Evolutionary conservation across 2,888 invertebrate genomes (phyloP).

Genomic region (Aleiodes leptofemur): DNA sequence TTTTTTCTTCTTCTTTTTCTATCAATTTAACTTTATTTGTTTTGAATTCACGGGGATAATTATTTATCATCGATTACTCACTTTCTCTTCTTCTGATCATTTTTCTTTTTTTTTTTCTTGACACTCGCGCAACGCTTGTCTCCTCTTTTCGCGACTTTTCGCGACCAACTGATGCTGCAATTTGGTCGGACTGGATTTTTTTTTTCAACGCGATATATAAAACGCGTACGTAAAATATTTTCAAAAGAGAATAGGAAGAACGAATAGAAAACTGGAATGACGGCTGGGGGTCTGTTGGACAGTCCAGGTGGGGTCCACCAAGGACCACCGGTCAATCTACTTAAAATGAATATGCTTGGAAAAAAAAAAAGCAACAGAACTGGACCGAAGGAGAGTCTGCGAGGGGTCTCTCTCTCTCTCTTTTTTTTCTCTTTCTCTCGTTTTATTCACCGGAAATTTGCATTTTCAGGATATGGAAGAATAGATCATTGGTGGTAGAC

Average conservation of each 20-base stretch:
- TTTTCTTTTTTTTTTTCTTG: neutral
- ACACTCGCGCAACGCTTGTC: neutral
- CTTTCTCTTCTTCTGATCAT: neutral
- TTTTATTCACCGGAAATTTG: constrained; percentile 48
- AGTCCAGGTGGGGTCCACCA: constrained; percentile 73
- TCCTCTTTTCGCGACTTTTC: neutral
- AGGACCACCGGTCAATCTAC: constrained; percentile 69
- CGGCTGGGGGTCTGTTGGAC: constrained; percentile 70
- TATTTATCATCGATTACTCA: neutral
- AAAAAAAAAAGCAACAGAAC: constrained; percentile 56
- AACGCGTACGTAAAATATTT: constrained; percentile 61
- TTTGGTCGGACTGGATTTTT: no score
- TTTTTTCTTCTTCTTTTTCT: neutral
- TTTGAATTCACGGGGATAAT: neutral
- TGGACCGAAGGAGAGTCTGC: constrained; percentile 61
- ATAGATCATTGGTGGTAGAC: constrained; percentile 32
- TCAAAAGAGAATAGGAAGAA: constrained; percentile 55
- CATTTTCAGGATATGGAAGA: constrained; percentile 48
- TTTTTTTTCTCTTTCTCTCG: neutral
- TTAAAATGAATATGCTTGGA: constrained; percentile 26
- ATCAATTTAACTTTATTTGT: neutral
- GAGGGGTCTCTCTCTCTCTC: constrained; percentile 43
- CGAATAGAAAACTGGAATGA: constrained; percentile 66
- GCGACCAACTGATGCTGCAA: no score
- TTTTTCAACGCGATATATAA: no score